Evolutionary conservation across 2,888 invertebrate genomes (phyloP).

Genomic region (Ecliptopera silaceata): DNA sequence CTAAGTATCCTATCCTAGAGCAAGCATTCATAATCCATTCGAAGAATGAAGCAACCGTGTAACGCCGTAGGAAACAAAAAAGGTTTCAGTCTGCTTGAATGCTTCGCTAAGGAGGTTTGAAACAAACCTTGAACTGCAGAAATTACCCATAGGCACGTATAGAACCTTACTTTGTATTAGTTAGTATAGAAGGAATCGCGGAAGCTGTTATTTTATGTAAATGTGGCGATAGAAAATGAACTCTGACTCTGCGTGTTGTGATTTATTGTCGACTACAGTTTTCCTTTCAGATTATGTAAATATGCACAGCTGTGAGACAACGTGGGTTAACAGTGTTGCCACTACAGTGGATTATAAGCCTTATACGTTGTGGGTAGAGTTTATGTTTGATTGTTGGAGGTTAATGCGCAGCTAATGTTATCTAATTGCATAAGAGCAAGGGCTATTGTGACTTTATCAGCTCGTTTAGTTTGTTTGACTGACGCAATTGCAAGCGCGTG

Average conservation of each 20-base stretch:
- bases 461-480: slow-evolving; percentile 49
- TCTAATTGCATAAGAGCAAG: slow-evolving; percentile 73
- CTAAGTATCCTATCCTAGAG: too few relatives aligned
- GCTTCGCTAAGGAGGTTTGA: not conserved
- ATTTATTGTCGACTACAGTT: slow-evolving; percentile 46
- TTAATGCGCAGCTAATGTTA: slow-evolving; percentile 64
- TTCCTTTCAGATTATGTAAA: slow-evolving; percentile 62
- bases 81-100: too few relatives aligned
- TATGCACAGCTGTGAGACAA: slow-evolving; percentile 62
- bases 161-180: not conserved
- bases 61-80: too few relatives aligned
- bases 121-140: slow-evolving; percentile 33
- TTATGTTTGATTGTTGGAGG: slow-evolving; percentile 39
- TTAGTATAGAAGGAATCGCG: slow-evolving; percentile 42
- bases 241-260: slow-evolving; percentile 39
- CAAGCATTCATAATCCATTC: too few relatives aligned
- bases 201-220: slow-evolving; percentile 45
- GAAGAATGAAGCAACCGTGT: too few relatives aligned
- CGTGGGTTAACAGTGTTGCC: slow-evolving; percentile 39
- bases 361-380: slow-evolving; percentile 40
- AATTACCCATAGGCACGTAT: not conserved
- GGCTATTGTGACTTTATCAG: slow-evolving; percentile 69
- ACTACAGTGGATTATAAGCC: slow-evolving; percentile 39
- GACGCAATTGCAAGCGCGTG: slow-evolving; percentile 49
- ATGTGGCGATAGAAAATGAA: slow-evolving; percentile 41